Base-by-base conservation (phyloP, 92 coral and sea anemone genomes). In the Ricordea florida region DNA sequence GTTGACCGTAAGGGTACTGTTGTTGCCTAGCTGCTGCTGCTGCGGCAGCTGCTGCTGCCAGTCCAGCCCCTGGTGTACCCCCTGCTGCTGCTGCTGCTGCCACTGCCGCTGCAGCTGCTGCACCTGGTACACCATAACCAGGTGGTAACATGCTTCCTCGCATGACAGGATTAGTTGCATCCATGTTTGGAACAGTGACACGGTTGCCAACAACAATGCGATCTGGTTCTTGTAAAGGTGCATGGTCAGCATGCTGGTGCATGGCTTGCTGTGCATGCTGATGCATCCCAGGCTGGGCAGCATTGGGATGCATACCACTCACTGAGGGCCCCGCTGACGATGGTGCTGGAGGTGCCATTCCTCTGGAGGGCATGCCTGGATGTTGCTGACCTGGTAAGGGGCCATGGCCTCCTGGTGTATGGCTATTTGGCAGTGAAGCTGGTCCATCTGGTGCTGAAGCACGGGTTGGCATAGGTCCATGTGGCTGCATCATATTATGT, bases 161-260 rank as follows among this genome's bases (percentile, higher is more conserved):
- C 73, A 67, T 82, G 23, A 83, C 80, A 1, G 83, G 49, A 35
- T 61, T 73, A 27, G 88, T 78, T 6, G 74, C 84, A 35, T 91
- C 97, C 86, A 91, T 75, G 80, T 91, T 91, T 7, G 97, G 70
- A 8, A 91, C 97, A 62, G 87, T 91, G 51, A 91, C 97, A 2
- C 97, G 76, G 67, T 91, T 85, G 40, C 97, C 97, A 4, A 91
- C 63, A 21, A 91, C 92, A 50, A 91, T 81, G 1, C 97, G 83
- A 10, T 91, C 92, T 4, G 87, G 50, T 29, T 86, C 92, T n/a
- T 74, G 65, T 72, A 78, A 65, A 4, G 74, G 18, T 2, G 64
- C 68, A 15, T 57, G 80, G 14, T 85, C 90, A 5, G 85, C 50
- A 34, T 70, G 78, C 9, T 69, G 71, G 59, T 62, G 69, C 92